Base-by-base conservation (phyloP, 2,113 vertebrate species). In the Elanus axillaris region DNA sequence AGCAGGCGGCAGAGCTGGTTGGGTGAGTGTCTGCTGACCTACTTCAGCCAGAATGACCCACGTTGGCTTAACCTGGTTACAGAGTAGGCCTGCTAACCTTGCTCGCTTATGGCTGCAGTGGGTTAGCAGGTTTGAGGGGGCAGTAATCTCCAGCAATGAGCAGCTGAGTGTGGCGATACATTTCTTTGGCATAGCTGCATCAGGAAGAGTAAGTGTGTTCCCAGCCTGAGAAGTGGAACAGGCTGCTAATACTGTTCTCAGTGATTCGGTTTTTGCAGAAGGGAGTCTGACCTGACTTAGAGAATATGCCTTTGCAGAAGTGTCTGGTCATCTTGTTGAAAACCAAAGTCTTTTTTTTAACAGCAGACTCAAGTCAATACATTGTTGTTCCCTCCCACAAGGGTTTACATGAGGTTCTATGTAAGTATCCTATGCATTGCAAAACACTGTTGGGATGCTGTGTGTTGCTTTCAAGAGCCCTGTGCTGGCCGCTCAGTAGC, bases 271-370 rank as follows among this genome's bases (percentile, higher is more conserved):
- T 71, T 59, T 64, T 55, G 47, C 38, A 85, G 29, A 36, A 69
- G 17, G 26, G 17, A 67, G 20, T 45, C 72, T 67, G 83, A 52
- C 21, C 34, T 21, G 11, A 2, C 75, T 58, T 1, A 55, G 47
- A 85, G 32, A 71, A 55, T 21, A 34, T 2, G 22, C 0, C 0
- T 3, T 1, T 34, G 23, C 16, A 43, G 12, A 48, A 56, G 50
- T 5, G 22, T 56, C 43, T 69, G 45, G 8, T 93, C n/a, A 16
- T 45, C 59, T 48, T 34, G 14, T 20, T 85, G 62, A 67, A 77
- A 93, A 55, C 16, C 23, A 27, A 29, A 79, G 9, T 50, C 17
- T 15, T 66, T 22, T 20, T 47, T 93, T 50, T 58, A 72, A n/a
- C 10, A 63, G 66, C 66, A 45, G 11, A 16, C 29, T 77, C 3